A percentile compares a stretch with the other conserved stretches of the same genome.
Evolutionary conservation across 2,113 vertebrate species (phyloP).

Genomic region (Suricata suricatta): DNA sequence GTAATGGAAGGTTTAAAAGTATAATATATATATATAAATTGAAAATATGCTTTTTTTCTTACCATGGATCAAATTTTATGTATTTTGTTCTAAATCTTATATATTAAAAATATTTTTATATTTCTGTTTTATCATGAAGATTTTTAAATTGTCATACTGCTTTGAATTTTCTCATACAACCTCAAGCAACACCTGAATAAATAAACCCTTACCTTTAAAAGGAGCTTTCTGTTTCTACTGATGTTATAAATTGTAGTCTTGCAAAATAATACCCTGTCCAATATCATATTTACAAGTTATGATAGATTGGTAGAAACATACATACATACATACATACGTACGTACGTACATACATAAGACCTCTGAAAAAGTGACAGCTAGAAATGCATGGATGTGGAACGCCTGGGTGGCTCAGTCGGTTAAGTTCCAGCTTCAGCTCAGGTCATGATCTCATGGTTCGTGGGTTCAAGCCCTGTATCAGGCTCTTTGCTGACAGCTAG

Average conservation of each 20-base stretch:
- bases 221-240: not conserved
- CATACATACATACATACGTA: not conserved
- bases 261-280: not conserved
- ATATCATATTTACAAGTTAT: not conserved
- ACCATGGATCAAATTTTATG: not conserved
- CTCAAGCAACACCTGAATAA: not conserved
- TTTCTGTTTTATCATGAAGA: not conserved
- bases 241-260: conserved; percentile 17
- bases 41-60: not conserved
- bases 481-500: too few relatives aligned
- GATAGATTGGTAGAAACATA: not conserved
- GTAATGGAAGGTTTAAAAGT: not conserved
- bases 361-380: not conserved
- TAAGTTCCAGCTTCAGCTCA: too few relatives aligned
- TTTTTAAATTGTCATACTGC: not conserved
- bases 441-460: too few relatives aligned
- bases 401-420: too few relatives aligned
- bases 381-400: not conserved
- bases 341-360: not conserved
- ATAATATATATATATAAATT: not conserved
- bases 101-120: not conserved
- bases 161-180: not conserved
- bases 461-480: too few relatives aligned
- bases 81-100: not conserved
- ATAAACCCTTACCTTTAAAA: not conserved